phyloP scores from a whole-genome alignment of 2,797 vertebrate genomes.

The Rhadinocentrus ornatus region DNA sequence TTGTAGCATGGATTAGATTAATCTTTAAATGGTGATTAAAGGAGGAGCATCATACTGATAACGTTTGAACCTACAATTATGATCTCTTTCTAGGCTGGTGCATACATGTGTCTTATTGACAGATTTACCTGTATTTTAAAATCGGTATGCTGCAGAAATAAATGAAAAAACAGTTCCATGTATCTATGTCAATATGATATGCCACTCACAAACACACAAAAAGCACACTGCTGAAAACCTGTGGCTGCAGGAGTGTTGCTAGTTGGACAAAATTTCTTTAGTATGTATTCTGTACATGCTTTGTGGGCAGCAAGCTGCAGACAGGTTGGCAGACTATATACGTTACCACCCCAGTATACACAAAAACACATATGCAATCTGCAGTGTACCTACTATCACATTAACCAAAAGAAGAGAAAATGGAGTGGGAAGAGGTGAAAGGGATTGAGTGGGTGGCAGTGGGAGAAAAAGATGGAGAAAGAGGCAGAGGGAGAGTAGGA shows the following conservation, averaged over 20 bases:
- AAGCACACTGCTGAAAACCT: conserved; percentile 26
- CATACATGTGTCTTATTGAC: conserved; percentile 5
- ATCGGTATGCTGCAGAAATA: conserved; percentile 25
- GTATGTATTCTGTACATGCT: conserved; percentile 46
- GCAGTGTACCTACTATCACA: conserved; percentile 68
- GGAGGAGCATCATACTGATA: conserved; percentile 8
- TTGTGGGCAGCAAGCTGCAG: conserved; percentile 53
- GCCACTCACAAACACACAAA: not conserved
- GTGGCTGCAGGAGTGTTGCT: conserved; percentile 38
- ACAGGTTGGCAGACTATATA: conserved; percentile 64
- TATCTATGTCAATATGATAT: conserved; percentile 9
- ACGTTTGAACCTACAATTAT: conserved; percentile 3
- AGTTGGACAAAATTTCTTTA: conserved; percentile 32
- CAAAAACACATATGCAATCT: conserved; percentile 47
- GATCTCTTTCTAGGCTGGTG: conserved; percentile 12
- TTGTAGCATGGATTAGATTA: not conserved
- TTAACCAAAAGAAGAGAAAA: conserved; percentile 69
- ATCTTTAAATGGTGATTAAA: conserved; percentile 8
- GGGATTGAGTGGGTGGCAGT: conserved; percentile 81
- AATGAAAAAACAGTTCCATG: conserved; percentile 17
- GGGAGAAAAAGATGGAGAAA: conserved; percentile 83
- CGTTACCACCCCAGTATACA: conserved; percentile 50
- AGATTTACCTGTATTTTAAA: conserved; percentile 27
- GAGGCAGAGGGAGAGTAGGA: conserved; percentile 86
- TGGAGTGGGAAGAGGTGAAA: conserved; percentile 81